phyloP scores from a whole-genome alignment of 2,888 invertebrate genomes.

The Lasioglossum marginatum region DNA sequence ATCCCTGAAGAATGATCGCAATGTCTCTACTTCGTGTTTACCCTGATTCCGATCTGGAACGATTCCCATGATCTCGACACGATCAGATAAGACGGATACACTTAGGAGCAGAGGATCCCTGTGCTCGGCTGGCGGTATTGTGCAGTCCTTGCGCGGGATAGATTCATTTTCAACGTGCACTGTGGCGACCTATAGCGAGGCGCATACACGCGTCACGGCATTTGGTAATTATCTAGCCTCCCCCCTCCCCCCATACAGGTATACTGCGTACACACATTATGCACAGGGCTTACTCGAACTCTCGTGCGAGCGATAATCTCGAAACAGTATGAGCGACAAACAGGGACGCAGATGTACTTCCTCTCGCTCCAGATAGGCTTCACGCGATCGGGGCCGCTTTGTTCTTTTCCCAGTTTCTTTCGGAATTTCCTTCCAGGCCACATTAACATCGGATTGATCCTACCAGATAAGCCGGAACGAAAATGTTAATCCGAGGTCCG shows the following conservation, averaged over 20 bases:
- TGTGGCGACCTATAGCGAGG: constrained; percentile 19
- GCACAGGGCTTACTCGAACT: constrained; percentile 36
- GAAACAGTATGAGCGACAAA: constrained; percentile 56
- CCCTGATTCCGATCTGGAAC: constrained; percentile 21
- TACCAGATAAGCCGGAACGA: constrained; percentile 11
- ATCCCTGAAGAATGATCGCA: background rate
- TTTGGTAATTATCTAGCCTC: constrained; percentile 69
- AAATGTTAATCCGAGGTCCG: constrained; percentile 5
- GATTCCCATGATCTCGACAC: constrained; percentile 41
- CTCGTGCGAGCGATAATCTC: constrained; percentile 56
- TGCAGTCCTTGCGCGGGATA: constrained; percentile 30
- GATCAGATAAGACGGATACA: constrained; percentile 36
- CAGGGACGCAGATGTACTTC: constrained; percentile 52
- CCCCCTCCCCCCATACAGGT: constrained; percentile 21
- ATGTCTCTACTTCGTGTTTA: constrained; percentile 15
- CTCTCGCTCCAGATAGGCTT: constrained; percentile 18
- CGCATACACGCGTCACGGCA: constrained; percentile 66
- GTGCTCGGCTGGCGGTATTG: constrained; percentile 9
- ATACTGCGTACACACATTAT: constrained; percentile 46
- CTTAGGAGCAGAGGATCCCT: background rate
- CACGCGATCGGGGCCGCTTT: constrained; percentile 29
- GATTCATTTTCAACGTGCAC: constrained; percentile 59
- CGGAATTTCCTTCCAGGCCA: constrained; percentile 9
- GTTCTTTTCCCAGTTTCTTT: constrained; percentile 35
- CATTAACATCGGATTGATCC: constrained; percentile 28